Evolutionary conservation across 2,888 invertebrate species (phyloP), one percentile per base, ranked within the genome.

Genomic region (Pterostichus madidus): DNA sequence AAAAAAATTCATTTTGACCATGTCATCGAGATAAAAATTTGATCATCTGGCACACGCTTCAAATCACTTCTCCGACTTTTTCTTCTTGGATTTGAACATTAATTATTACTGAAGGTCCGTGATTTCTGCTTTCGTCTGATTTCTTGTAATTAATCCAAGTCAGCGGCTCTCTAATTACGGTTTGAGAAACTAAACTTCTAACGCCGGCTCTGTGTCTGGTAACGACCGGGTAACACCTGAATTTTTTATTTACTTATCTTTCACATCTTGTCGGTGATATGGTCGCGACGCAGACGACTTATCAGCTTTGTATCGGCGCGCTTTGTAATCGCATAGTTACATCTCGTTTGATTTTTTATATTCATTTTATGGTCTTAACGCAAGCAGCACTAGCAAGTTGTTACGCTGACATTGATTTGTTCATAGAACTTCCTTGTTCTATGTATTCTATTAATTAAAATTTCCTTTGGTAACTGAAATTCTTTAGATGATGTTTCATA

Each of bases 321-420:
- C 81, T 81, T 75, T 81, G 81, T 81, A 81, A 81, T 81, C 75
- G 53, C 61, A 75, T 80, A 80, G 68, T 80, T 80, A 81, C 75
- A 81, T 81, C 81, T 75, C 31, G 52, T 80, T 32, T 81, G 56
- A n/a, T 73, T 56, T 73, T 73, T 81, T 73, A 73, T 81, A 31
- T 56, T 81, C 56, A 56, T 24, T 75, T 44, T 44, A 44, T 15
- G 39, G 17, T 13, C 64, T 64, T 39, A 59, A n/a, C 32, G 39
- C 17, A 39, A 44, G 44, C 17, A 52, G 13, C 52, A n/a, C 24
- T 17, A 3, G 5, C 32, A 59, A 78, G n/a, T 53, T 73, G 39
- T 17, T 31, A 52, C 75, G 52, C 6, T 52, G 81, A 81, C 81
- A 31, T 75, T 81, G 81, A 81, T 81, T 59, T 73, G 75, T 81